Evolutionary conservation across 2,113 vertebrate genomes (phyloP).

Genomic region (Nyctibius bracteatus): DNA sequence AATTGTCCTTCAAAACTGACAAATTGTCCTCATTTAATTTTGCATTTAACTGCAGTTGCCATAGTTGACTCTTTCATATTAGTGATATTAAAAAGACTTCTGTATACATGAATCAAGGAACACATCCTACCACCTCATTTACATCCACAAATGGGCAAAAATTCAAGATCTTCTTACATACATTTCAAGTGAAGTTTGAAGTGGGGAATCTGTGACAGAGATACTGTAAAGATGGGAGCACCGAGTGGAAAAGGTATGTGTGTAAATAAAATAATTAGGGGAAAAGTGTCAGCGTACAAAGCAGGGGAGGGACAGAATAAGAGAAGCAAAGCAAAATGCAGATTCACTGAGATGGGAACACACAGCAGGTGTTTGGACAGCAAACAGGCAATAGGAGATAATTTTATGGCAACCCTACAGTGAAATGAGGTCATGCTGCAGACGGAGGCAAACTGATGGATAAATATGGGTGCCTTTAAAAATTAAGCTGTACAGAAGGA

Average conservation of each 20-base stretch:
- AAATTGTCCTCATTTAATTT: background rate
- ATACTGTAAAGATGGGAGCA: background rate
- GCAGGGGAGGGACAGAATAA: background rate
- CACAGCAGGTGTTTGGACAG: slow-evolving; percentile 1
- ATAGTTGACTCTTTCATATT: background rate
- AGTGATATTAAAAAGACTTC: background rate
- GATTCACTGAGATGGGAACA: background rate
- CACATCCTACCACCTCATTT: background rate
- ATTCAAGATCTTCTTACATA: background rate
- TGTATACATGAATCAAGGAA: too few species aligned
- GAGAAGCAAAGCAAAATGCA: background rate
- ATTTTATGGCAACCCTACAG: background rate
- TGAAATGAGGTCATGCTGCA: slow-evolving; percentile 22
- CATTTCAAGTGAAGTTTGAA: background rate
- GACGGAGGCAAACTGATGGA: background rate
- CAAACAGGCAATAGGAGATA: background rate
- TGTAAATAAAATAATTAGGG: background rate
- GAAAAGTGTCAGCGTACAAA: background rate
- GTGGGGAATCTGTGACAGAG: background rate
- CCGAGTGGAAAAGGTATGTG: background rate
- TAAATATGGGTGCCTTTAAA: slow-evolving; percentile 7
- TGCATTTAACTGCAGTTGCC: background rate
- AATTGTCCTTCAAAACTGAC: background rate
- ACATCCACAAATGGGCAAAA: background rate
- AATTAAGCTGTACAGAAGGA: background rate